A percentile compares a stretch with the other conserved stretches of the same genome.
These are phyloP conservation scores for Microcebus tavaratra DNA, from an alignment of 2,113 vertebrate genomes.

Conservation along the genomic window DNA sequence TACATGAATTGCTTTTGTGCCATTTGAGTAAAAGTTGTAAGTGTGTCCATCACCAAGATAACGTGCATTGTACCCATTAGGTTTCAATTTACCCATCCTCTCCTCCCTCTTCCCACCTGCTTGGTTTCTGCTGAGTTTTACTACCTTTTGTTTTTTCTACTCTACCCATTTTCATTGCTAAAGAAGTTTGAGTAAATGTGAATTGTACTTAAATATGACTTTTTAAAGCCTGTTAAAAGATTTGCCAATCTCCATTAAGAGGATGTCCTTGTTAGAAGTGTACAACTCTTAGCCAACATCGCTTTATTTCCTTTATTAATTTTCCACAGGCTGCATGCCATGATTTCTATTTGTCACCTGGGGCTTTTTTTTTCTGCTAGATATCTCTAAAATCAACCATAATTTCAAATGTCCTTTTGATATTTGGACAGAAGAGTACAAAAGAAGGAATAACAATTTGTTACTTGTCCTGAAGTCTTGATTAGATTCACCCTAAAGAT, in stretches of 20 bases:
- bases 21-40: too few species aligned
- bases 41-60: too few species aligned
- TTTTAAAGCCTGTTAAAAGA: background rate
- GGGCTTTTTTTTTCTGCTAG: background rate
- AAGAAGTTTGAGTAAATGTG: background rate
- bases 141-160: background rate
- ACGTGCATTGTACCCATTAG: too few species aligned
- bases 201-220: background rate
- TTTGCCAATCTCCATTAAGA: background rate
- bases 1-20: too few species aligned
- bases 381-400: background rate
- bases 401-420: background rate
- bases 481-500: background rate
- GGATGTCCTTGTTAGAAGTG: background rate
- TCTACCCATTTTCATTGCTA: background rate
- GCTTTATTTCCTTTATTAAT: background rate
- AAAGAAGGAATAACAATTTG: background rate
- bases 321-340: background rate
- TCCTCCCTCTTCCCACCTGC: too few species aligned
- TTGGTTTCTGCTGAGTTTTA: too few species aligned
- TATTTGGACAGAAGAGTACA: background rate
- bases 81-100: too few species aligned
- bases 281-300: background rate
- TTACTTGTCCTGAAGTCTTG: background rate
- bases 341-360: background rate